These are phyloP conservation scores for Rhinoderma darwinii DNA, from an alignment of 2,113 vertebrate genomes.

Conservation along the genomic window DNA sequence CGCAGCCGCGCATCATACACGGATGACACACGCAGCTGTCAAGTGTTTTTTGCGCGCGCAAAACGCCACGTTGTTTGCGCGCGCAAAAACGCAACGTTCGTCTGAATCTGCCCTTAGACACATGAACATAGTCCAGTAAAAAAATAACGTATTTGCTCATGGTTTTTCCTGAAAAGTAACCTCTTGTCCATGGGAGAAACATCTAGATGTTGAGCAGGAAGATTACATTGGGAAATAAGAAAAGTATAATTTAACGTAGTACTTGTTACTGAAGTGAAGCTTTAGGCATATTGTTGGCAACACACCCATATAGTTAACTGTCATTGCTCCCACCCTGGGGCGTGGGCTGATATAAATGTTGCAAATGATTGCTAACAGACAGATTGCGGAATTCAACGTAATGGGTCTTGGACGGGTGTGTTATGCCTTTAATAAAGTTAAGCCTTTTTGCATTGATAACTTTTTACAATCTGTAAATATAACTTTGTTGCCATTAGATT, in stretches of 20 bases:
- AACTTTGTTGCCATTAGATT: too few relatives aligned
- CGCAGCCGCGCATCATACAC: too few relatives aligned
- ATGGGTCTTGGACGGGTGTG: not conserved
- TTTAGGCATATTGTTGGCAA: not conserved
- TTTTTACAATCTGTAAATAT: too few relatives aligned
- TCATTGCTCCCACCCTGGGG: conserved; percentile 30
- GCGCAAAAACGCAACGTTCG: too few relatives aligned
- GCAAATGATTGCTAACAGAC: not conserved
- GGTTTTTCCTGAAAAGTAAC: not conserved
- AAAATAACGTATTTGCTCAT: too few relatives aligned
- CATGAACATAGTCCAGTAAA: too few relatives aligned
- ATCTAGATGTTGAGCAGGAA: not conserved
- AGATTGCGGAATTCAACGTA: too few relatives aligned
- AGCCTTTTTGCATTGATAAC: too few relatives aligned
- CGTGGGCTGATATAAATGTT: conserved; percentile 27
- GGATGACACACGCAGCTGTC: too few relatives aligned
- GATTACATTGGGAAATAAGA: not conserved
- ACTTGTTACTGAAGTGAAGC: not conserved
- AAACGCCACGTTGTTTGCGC: too few relatives aligned
- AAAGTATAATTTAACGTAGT: not conserved
- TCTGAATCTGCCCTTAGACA: too few relatives aligned
- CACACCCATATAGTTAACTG: conserved; percentile 36
- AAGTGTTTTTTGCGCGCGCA: too few relatives aligned
- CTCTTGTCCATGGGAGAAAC: not conserved
- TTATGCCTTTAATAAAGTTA: not conserved